Percentiles rank a stretch among this genome's conserved stretches.
phyloP scores from a whole-genome alignment of 2,113 vertebrate genomes.

The Litocranius walleri region DNA sequence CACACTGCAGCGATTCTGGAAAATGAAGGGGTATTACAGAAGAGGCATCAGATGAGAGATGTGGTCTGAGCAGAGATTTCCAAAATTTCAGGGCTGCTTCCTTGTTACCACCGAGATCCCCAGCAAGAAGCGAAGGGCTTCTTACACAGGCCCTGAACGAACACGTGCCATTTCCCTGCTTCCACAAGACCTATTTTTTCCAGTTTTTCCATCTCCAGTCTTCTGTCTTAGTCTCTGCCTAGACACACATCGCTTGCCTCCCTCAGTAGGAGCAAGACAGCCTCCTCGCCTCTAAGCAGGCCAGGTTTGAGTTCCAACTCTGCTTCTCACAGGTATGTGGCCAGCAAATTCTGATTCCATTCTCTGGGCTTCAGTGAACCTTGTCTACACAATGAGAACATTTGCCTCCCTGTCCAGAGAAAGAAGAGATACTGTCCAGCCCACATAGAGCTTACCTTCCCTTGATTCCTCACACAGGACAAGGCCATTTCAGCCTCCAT shows the following conservation, averaged over 20 bases:
- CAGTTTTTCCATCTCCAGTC: not conserved
- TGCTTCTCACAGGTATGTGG: not conserved
- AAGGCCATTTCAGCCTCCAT: not conserved
- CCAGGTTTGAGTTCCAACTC: not conserved
- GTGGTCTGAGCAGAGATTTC: not conserved
- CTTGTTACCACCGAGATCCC: not conserved
- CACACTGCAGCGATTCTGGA: slow-evolving; percentile 83
- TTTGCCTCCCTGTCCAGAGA: not conserved
- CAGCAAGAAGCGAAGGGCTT: not conserved
- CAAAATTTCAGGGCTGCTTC: not conserved
- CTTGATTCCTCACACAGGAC: not conserved
- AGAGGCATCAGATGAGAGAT: not conserved
- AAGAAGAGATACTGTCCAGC: not conserved
- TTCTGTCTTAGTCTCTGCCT: not conserved
- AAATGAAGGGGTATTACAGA: not conserved
- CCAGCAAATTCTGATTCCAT: not conserved
- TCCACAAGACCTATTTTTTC: not conserved
- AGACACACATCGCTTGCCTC: not conserved
- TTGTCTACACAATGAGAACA: not conserved
- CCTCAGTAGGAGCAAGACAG: not conserved
- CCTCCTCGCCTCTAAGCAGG: not conserved
- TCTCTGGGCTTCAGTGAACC: not conserved
- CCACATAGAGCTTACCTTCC: not conserved
- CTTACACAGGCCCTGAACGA: not conserved
- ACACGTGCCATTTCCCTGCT: not conserved